Evolutionary conservation across 2,888 invertebrate genomes (phyloP).

Genomic region (Aleiodes testaceus): DNA sequence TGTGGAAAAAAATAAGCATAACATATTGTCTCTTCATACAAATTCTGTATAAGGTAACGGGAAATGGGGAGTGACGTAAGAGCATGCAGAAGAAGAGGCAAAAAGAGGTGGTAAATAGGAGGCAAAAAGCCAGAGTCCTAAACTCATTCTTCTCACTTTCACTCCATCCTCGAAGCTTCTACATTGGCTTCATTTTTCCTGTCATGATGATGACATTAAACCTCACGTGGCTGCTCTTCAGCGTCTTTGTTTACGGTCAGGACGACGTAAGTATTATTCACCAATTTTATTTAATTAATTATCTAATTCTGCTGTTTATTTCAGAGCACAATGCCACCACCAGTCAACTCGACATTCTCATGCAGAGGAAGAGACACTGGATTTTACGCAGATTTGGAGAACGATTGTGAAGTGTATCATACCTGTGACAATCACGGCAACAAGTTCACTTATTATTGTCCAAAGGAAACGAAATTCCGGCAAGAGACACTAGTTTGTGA

Average conservation of each 20-base stretch:
- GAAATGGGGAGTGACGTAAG: slow-evolving; percentile 10
- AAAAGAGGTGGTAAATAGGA: slow-evolving; percentile 10
- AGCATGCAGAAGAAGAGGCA: slow-evolving; percentile 15
- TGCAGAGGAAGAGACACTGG: slow-evolving; percentile 61
- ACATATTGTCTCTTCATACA: not conserved
- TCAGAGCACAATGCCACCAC: slow-evolving; percentile 61
- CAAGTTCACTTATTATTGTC: slow-evolving; percentile 66
- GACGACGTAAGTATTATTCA: slow-evolving; percentile 55
- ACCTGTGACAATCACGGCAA: slow-evolving; percentile 68
- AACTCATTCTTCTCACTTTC: slow-evolving; percentile 63
- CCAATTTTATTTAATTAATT: not conserved
- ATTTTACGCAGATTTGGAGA: slow-evolving; percentile 64
- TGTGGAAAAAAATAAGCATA: not conserved
- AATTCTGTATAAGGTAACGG: slow-evolving; percentile 20
- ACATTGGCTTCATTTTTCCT: not conserved
- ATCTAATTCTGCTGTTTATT: slow-evolving; percentile 6
- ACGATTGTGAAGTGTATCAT: slow-evolving; percentile 65
- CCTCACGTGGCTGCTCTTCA: slow-evolving; percentile 37
- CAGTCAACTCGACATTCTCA: slow-evolving; percentile 59
- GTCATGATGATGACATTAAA: slow-evolving; percentile 6
- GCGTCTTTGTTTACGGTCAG: slow-evolving; percentile 41
- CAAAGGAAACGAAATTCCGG: slow-evolving; percentile 66
- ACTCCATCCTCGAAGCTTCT: slow-evolving; percentile 56
- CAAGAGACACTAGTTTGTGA: slow-evolving; percentile 68
- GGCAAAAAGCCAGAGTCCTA: slow-evolving; percentile 48